A percentile compares a stretch with the other conserved stretches of the same genome.
phyloP scores from a whole-genome alignment of 2,797 vertebrate genomes.

The Alosa sapidissima region DNA sequence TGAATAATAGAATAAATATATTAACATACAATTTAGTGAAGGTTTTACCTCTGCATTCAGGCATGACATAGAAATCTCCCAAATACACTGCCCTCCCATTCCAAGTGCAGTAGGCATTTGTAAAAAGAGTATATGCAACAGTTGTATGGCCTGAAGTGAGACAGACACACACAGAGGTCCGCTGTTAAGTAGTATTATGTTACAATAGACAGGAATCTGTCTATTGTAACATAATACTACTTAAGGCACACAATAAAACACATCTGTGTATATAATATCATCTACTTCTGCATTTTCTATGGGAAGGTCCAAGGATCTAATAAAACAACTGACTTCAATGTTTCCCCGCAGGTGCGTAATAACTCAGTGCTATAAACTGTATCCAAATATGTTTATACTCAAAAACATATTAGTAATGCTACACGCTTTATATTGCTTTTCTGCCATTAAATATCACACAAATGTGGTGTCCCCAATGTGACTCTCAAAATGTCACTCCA shows the following conservation, averaged over 20 bases:
- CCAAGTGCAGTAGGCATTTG: conserved; percentile 18
- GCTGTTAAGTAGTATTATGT: too few species aligned
- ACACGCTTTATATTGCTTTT: not conserved
- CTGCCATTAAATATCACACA: not conserved
- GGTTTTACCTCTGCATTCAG: conserved; percentile 44
- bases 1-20: not conserved
- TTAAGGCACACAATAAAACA: too few species aligned
- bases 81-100: conserved; percentile 9
- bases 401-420: not conserved
- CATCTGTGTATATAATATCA: too few species aligned
- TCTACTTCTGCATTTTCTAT: too few species aligned
- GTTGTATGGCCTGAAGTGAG: not conserved
- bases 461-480: not conserved
- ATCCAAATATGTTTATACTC: not conserved
- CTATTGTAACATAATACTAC: too few species aligned
- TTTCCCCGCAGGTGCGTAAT: too few species aligned
- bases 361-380: too few species aligned
- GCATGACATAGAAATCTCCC: conserved; percentile 16
- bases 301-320: too few species aligned
- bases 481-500: not conserved
- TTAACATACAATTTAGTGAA: not conserved
- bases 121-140: not conserved
- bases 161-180: not conserved
- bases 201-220: too few species aligned
- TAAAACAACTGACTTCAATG: too few species aligned